Evolutionary conservation across 2,888 invertebrate genomes (phyloP).

Genomic region (Heliconius aoede): DNA sequence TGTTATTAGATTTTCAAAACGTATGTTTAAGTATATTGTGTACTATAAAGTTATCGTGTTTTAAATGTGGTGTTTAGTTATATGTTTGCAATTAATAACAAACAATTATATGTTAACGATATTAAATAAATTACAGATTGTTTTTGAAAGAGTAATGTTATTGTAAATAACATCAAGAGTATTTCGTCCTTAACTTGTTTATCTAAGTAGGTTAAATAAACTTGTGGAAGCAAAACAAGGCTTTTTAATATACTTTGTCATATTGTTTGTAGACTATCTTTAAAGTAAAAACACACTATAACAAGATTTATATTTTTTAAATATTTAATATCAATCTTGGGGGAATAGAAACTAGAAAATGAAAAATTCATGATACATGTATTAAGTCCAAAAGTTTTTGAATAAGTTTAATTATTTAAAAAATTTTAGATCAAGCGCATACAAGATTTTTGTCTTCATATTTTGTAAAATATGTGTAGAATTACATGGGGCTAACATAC

Average conservation of each 20-base stretch:
- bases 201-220: constrained; percentile 22
- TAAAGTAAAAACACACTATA: not conserved
- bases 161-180: not conserved
- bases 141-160: not conserved
- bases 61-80: too few relatives aligned
- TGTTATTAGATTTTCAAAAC: constrained; percentile 10
- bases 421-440: too few relatives aligned
- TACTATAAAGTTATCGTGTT: too few relatives aligned
- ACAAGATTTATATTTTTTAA: not conserved
- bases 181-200: constrained; percentile 20
- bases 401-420: too few relatives aligned
- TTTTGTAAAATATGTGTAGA: too few relatives aligned
- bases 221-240: not conserved
- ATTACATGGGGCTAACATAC: too few relatives aligned
- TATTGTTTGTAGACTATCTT: not conserved
- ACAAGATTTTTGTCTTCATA: too few relatives aligned
- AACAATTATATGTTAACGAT: not conserved
- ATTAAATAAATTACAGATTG: constrained; percentile 8
- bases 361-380: too few relatives aligned
- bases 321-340: too few relatives aligned
- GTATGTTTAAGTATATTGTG: not conserved
- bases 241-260: not conserved
- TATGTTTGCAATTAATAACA: not conserved
- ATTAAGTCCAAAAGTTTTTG: too few relatives aligned
- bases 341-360: too few relatives aligned